phyloP scores from a whole-genome alignment of 2,113 vertebrate species.

The Cyphomyrus plagiostoma region DNA sequence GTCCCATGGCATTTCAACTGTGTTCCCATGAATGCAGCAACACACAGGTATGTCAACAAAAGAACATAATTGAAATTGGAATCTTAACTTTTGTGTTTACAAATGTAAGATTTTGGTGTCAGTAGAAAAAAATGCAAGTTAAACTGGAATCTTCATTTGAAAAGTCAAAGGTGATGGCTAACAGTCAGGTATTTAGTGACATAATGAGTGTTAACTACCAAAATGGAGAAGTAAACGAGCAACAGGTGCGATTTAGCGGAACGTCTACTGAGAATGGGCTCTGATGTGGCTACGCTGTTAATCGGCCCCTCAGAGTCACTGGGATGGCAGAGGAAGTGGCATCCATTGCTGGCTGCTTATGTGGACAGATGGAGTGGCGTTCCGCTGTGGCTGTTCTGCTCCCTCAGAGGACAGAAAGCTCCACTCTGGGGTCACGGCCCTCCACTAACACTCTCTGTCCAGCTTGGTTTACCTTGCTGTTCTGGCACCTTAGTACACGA shows the following conservation, averaged over 20 bases:
- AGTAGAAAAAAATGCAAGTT: neutral
- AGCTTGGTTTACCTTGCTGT: neutral
- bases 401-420: neutral
- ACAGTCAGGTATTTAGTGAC: neutral
- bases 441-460: neutral
- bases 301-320: neutral
- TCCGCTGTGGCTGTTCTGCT: neutral
- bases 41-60: conserved; percentile 3
- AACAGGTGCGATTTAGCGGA: neutral
- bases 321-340: neutral
- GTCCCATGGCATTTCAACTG: neutral
- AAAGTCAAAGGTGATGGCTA: neutral
- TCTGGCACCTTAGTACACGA: neutral
- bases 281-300: neutral
- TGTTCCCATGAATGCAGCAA: neutral
- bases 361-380: neutral
- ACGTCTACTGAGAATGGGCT: neutral
- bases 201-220: neutral
- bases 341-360: neutral
- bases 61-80: conserved; percentile 7
- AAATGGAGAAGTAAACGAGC: neutral
- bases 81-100: conserved; percentile 1
- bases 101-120: neutral
- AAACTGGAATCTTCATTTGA: neutral
- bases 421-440: neutral